Base-by-base conservation (phyloP, 2,888 invertebrate genomes). In the Microchrysa polita region DNA sequence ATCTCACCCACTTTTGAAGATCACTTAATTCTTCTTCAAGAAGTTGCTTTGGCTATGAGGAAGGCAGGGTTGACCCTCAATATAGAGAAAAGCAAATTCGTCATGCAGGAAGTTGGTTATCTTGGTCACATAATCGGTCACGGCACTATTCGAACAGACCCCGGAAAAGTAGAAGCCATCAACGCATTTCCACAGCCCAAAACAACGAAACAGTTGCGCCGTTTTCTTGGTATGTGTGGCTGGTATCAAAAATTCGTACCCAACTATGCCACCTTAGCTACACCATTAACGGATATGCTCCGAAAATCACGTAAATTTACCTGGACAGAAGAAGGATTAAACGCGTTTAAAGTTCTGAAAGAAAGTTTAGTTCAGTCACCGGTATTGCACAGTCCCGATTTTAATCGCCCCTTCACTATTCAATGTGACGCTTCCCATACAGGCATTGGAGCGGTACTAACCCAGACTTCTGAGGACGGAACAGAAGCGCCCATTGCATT, bases 221-320 rank as follows among this genome's bases (percentile, higher is more conserved):
- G 52, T 9, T 67, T 20, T 34, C 20, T 52, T 4, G 67, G 98
- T 98, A 1, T 96, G 96, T 75, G 95, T 98, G 10, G 97, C 98
- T 1, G 95, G 96, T 78, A 77, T 18, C 34, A 76, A 0, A 23
- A 77, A 0, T 77, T 78, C 27, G 74, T 78, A 1, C 42, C 14
- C 22, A 48, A 48, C 16, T 48, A 48, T n/a, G 48, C 48, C 16
- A n/a, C 48, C 14, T n/a, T 48, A n/a, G 16, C 48, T 10, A 4
- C 48, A 48, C 48, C 48, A 2, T 10, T 48, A n/a, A 48, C 48
- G 2, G 48, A 48, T n/a, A 48, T 48, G 10, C 48, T 48, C 16
- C 48, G 16, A 4, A 48, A 48, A 12, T n/a, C 12, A n/a, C 16
- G 48, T n/a, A n/a, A n/a, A n/a, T n/a, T n/a, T n/a, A n/a, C n/a